phyloP scores from a whole-genome alignment of 2,113 vertebrate species.

The Rhinolophus ferrumequinum region DNA sequence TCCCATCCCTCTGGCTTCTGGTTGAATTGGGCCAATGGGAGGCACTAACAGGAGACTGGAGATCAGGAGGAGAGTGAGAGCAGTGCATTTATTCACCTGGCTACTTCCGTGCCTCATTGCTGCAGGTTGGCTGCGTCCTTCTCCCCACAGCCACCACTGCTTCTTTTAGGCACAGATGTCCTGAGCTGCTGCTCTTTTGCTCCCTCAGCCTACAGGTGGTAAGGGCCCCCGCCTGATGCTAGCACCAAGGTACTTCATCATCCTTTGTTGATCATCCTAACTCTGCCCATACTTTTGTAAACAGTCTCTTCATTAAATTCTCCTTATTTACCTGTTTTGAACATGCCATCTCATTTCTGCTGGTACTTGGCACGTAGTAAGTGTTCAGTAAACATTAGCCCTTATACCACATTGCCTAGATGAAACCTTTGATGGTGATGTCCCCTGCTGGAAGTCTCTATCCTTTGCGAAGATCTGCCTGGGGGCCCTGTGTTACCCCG shows the following conservation, averaged over 20 bases:
- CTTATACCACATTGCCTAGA: background rate
- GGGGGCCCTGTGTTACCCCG: background rate
- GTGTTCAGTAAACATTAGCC: background rate
- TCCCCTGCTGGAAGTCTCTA: background rate
- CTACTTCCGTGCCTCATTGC: background rate
- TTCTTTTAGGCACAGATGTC: background rate
- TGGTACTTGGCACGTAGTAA: background rate
- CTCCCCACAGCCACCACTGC: background rate
- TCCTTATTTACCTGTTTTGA: background rate
- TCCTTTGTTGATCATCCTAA: background rate
- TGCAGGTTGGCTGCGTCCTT: background rate
- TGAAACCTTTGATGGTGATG: background rate
- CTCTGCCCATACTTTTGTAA: background rate
- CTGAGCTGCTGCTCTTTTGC: background rate
- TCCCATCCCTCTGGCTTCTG: background rate
- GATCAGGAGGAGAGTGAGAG: background rate
- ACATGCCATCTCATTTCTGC: slow-evolving; percentile 5
- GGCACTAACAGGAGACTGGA: background rate
- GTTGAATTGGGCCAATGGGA: background rate
- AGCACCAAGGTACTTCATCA: background rate
- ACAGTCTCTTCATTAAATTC: background rate
- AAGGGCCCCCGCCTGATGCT: background rate
- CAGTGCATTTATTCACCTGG: background rate
- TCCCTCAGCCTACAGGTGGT: background rate
- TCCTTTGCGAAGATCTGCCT: background rate